phyloP scores from a whole-genome alignment of 2,888 invertebrate species.

The Lasioglossum oenotherae region DNA sequence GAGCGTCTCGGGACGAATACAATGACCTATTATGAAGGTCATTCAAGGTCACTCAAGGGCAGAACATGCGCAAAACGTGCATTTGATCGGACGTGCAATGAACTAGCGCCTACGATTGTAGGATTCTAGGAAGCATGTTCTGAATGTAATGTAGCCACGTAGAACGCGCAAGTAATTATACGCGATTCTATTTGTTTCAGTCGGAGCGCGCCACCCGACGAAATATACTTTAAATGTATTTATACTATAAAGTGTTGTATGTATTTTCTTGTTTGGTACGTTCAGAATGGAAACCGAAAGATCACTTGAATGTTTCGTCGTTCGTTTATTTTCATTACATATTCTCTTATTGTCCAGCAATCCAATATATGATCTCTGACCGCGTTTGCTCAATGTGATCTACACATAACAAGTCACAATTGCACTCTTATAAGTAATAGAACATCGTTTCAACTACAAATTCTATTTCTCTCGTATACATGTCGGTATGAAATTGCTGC shows the following conservation, averaged over 20 bases:
- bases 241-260: background rate
- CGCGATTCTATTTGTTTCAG: background rate
- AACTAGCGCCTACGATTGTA: background rate
- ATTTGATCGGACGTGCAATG: background rate
- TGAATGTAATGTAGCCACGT: background rate
- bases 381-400: slow-evolving; percentile 76
- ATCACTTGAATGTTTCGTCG: background rate
- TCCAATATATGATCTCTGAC: slow-evolving; percentile 62
- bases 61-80: background rate
- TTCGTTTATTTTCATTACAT: slow-evolving; percentile 45
- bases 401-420: slow-evolving; percentile 78
- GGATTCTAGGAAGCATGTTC: background rate
- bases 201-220: background rate
- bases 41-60: background rate
- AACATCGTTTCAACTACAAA: slow-evolving; percentile 40
- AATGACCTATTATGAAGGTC: background rate
- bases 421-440: slow-evolving; percentile 59
- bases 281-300: background rate
- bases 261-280: background rate
- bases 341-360: slow-evolving; percentile 77
- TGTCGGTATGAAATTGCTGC: slow-evolving; percentile 23
- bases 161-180: background rate
- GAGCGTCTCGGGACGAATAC: background rate
- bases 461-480: slow-evolving; percentile 29
- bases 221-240: background rate